Conservation (phyloP, 2,888 invertebrate genomes). For the Cactoblastis cactorum region DNA sequence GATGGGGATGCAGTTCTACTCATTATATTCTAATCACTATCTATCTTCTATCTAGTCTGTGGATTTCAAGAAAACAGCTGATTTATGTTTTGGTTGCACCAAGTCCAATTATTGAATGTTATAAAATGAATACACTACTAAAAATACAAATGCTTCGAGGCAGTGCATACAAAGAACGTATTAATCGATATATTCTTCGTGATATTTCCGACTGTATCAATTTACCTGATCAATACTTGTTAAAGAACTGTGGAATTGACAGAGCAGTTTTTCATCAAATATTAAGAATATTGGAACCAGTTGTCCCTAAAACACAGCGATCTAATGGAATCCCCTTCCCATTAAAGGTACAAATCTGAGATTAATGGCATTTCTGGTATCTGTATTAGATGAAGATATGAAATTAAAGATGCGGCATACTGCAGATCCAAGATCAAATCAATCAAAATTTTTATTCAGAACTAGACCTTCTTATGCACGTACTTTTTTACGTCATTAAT, state of each 20-base stretch:
- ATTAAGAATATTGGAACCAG: conserved; percentile 44
- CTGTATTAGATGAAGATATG: no score
- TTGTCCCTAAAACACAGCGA: conserved; percentile 48
- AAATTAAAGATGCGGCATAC: no score
- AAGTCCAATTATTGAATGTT: no score
- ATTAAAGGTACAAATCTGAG: conserved; percentile 43
- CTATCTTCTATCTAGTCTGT: no score
- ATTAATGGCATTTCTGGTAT: no score
- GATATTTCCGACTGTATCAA: conserved; percentile 42
- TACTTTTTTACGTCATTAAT: no score
- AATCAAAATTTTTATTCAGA: no score
- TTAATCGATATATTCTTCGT: conserved; percentile 34
- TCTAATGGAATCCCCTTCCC: conserved; percentile 56
- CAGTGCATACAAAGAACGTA: conserved; percentile 40
- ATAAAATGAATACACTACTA: conserved; percentile 41
- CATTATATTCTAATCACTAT: neutral
- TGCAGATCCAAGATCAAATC: no score
- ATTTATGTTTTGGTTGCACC: neutral
- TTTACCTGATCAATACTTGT: conserved; percentile 44
- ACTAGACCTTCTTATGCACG: neutral
- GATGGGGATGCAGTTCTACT: no score
- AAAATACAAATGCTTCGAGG: conserved; percentile 46
- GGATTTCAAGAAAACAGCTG: neutral
- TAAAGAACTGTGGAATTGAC: conserved; percentile 46
- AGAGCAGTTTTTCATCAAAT: conserved; percentile 42